phyloP scores from a whole-genome alignment of 2,113 vertebrate genomes.

The Donacobius atricapilla region DNA sequence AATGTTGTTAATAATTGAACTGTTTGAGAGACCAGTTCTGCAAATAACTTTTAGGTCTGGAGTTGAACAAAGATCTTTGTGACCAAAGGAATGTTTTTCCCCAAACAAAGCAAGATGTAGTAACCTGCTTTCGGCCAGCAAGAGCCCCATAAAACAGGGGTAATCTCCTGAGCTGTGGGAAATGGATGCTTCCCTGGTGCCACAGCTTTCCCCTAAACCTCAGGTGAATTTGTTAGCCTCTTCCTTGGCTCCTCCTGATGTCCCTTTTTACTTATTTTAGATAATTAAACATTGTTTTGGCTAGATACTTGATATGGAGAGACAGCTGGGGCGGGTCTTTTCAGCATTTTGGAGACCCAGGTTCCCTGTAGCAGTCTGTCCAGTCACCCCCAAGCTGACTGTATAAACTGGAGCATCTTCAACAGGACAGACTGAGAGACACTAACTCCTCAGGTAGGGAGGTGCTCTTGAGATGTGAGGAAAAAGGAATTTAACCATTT shows the following conservation, averaged over 20 bases:
- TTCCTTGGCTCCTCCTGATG: not conserved
- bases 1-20: not conserved
- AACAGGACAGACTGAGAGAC: not conserved
- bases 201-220: not conserved
- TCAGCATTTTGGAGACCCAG: not conserved
- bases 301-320: not conserved
- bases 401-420: not conserved
- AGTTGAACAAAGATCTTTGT: not conserved
- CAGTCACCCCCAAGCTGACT: accelerated
- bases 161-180: not conserved
- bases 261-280: not conserved
- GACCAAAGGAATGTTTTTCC: not conserved
- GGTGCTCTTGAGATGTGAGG: not conserved
- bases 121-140: not conserved
- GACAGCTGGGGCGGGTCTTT: not conserved
- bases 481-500: not conserved
- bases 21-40: not conserved
- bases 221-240: not conserved
- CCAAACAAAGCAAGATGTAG: not conserved
- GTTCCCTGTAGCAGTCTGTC: not conserved
- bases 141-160: not conserved
- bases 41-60: not conserved
- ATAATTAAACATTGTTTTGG: not conserved
- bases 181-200: not conserved
- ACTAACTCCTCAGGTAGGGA: not conserved